Conservation (phyloP, 2,888 invertebrate genomes). For the Leistus spinibarbis region DNA sequence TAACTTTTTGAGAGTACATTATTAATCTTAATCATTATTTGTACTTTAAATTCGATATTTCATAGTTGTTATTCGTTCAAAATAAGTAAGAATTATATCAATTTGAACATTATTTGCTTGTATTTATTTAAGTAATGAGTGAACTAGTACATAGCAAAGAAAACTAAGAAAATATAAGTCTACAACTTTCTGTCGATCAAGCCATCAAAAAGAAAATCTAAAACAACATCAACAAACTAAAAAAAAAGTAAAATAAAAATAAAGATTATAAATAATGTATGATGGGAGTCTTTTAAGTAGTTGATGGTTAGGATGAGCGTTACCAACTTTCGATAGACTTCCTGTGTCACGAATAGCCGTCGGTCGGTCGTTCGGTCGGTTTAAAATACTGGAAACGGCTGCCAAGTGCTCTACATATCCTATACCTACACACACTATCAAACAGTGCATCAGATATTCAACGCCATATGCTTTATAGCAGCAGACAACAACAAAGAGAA, state of each 20-base stretch:
- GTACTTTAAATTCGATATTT: no score
- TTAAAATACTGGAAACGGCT: constrained; percentile 1
- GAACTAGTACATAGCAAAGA: not conserved
- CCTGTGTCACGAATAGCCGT: constrained; percentile 2
- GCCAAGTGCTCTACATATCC: constrained; percentile 8
- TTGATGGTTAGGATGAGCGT: not conserved
- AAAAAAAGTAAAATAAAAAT: not conserved
- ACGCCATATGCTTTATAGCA: not conserved
- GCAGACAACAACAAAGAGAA: constrained; percentile 6
- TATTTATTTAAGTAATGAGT: no score
- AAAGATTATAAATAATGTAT: not conserved
- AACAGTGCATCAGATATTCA: not conserved
- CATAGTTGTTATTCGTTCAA: no score
- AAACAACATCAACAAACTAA: not conserved
- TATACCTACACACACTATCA: not conserved
- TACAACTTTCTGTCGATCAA: not conserved
- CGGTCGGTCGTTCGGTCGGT: no score
- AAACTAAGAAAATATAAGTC: not conserved
- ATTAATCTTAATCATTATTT: no score
- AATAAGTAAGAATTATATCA: no score
- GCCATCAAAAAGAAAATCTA: not conserved
- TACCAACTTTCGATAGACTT: constrained; percentile 5
- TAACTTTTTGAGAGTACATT: no score
- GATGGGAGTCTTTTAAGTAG: not conserved
- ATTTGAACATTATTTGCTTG: no score